Evolutionary conservation across 35 echinoderm and acorn worm genomes (phyloP).

Genomic region (Ophiothrix spiculata): DNA sequence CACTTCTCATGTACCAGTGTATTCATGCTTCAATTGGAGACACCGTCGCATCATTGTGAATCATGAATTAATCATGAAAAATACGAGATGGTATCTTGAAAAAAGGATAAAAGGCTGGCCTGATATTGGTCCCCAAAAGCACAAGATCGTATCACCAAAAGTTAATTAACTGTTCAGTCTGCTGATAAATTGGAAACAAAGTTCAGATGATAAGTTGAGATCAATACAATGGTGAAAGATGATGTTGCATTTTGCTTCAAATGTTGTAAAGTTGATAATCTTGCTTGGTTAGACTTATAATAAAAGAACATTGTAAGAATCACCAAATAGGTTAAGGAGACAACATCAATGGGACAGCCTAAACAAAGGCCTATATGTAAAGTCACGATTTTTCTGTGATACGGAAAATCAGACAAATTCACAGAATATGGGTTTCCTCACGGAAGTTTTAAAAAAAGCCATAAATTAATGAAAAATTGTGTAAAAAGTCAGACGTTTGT

Average conservation of each 20-base stretch:
- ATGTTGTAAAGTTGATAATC: background rate
- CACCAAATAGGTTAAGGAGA: no score
- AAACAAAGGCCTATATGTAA: no score
- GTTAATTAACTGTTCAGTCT: background rate
- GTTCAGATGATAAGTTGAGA: background rate
- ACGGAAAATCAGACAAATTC: no score
- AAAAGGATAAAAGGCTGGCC: background rate
- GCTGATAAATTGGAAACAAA: background rate
- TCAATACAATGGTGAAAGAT: background rate
- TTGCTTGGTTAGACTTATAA: no score
- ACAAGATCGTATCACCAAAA: background rate
- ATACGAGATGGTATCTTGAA: background rate
- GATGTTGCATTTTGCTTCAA: background rate
- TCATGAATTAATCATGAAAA: background rate
- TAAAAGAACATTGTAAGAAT: no score
- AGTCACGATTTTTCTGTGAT: no score
- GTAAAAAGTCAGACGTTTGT: no score
- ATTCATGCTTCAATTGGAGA: slow-evolving; percentile 10
- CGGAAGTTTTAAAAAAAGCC: no score
- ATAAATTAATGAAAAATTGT: no score
- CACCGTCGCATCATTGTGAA: background rate
- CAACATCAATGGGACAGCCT: no score
- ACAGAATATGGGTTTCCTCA: no score
- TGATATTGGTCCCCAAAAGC: background rate
- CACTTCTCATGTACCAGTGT: background rate